These are phyloP conservation scores for Pyrochroa serraticornis DNA, from an alignment of 2,888 invertebrate species.

Conservation along the genomic window DNA sequence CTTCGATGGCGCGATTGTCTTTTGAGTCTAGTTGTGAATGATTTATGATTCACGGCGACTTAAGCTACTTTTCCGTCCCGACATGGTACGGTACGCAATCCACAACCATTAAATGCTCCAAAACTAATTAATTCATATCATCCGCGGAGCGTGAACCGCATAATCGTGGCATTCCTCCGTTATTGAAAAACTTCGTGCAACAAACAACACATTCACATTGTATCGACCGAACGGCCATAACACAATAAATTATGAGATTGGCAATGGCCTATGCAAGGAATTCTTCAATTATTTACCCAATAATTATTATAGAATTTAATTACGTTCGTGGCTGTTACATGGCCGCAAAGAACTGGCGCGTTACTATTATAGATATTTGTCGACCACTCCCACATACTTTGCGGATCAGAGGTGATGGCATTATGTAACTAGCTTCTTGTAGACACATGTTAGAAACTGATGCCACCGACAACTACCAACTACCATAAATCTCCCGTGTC, in stretches of 20 bases:
- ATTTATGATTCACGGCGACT: too few relatives aligned
- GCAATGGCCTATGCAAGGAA: slow-evolving; percentile 18
- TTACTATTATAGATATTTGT: slow-evolving; percentile 30
- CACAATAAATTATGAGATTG: slow-evolving; percentile 13
- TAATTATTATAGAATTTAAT: slow-evolving; percentile 32
- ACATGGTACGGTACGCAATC: too few relatives aligned
- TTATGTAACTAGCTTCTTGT: slow-evolving; percentile 25
- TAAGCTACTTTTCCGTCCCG: too few relatives aligned
- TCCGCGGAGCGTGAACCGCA: neutral
- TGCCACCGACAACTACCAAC: too few relatives aligned
- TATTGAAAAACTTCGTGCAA: too few relatives aligned
- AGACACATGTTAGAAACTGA: slow-evolving; percentile 10
- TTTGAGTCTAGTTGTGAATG: too few relatives aligned
- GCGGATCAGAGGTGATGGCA: slow-evolving; percentile 30
- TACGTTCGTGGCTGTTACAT: slow-evolving; percentile 24
- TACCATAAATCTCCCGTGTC: too few relatives aligned
- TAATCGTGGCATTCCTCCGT: too few relatives aligned
- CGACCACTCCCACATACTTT: slow-evolving; percentile 34
- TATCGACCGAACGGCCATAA: neutral
- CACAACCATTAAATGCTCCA: too few relatives aligned
- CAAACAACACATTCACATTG: slow-evolving; percentile 7
- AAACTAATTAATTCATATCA: neutral
- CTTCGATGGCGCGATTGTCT: too few relatives aligned
- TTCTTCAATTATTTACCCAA: slow-evolving; percentile 30
- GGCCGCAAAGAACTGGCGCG: slow-evolving; percentile 24